Percentiles rank a stretch among this genome's conserved stretches.
Conservation (phyloP, 1,140 invertebrate species). For the Globodera ellingtonae region DNA sequence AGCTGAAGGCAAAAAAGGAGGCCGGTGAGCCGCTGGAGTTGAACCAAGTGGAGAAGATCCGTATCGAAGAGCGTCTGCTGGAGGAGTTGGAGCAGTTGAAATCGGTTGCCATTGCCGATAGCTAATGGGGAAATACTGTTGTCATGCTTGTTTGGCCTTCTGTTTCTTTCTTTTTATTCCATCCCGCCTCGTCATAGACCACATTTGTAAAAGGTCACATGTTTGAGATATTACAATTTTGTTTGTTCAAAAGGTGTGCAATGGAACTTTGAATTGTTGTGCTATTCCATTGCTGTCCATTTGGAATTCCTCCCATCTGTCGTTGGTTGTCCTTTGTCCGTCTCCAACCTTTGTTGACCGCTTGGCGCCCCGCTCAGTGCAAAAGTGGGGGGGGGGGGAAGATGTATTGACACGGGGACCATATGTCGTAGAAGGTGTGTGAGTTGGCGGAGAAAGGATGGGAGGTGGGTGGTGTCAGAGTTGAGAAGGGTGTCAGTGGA, state of each 20-base stretch:
- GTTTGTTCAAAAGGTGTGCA: no score
- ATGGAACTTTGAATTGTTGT: no score
- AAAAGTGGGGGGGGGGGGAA: background rate
- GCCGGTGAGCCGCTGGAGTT: slow-evolving; percentile 51
- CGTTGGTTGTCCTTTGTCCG: background rate
- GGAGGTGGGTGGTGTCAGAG: background rate
- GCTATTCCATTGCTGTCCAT: no score
- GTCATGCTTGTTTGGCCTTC: no score
- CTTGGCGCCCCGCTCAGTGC: background rate
- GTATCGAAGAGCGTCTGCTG: slow-evolving; percentile 32
- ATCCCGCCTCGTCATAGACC: no score
- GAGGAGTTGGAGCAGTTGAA: slow-evolving; percentile 37
- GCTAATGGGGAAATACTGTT: background rate
- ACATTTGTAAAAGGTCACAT: no score
- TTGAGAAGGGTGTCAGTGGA: background rate
- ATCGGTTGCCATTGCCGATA: background rate
- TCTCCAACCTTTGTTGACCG: background rate
- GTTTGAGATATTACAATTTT: no score
- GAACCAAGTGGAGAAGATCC: slow-evolving; percentile 61
- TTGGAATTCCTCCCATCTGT: background rate
- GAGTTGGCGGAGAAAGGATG: background rate
- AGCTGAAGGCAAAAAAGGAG: slow-evolving; percentile 42
- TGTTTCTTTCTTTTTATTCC: no score
- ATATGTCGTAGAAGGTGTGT: background rate
- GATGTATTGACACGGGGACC: background rate